These are phyloP conservation scores for Pseudomyrmex cubaensis DNA, from an alignment of 1,140 invertebrate species.

Conservation along the genomic window DNA sequence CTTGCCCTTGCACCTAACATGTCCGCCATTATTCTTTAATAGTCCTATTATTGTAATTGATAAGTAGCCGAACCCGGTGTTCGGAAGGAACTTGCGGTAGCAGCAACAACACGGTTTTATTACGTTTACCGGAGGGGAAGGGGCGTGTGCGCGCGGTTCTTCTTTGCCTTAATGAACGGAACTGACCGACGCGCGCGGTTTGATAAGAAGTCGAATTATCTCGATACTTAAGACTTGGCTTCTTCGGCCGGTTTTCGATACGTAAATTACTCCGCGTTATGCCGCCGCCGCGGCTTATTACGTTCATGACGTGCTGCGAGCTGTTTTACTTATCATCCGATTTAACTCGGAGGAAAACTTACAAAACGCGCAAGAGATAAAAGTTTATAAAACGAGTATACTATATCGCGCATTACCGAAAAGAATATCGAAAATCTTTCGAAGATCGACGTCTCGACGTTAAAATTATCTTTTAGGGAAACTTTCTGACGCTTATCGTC, in stretches of 20 bases:
- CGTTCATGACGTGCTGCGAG: constrained; percentile 36
- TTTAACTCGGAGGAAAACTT: constrained; percentile 5
- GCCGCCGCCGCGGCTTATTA: constrained; percentile 61
- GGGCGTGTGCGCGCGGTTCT: constrained; percentile 35
- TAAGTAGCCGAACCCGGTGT: constrained; percentile 63
- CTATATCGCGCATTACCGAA: neutral
- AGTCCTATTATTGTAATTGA: constrained; percentile 75
- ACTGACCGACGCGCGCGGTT: constrained; percentile 58
- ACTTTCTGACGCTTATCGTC: neutral
- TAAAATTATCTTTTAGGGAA: neutral
- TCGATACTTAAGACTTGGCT: constrained; percentile 42
- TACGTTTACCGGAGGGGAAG: constrained; percentile 53
- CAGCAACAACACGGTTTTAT: constrained; percentile 68
- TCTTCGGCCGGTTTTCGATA: constrained; percentile 9
- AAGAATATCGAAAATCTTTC: neutral
- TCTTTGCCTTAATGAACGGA: constrained; percentile 72
- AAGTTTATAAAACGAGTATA: neutral
- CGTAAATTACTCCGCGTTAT: constrained; percentile 35
- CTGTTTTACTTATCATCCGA: constrained; percentile 32
- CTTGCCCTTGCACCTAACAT: constrained; percentile 63
- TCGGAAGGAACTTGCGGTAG: constrained; percentile 55
- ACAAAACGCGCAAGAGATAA: neutral
- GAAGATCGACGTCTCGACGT: neutral
- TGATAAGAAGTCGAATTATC: constrained; percentile 74
- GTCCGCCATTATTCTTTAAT: constrained; percentile 74